Percentiles rank a stretch among this genome's conserved stretches.
Conservation (phyloP, 2,113 vertebrate species). For the Aegithalos caudatus region DNA sequence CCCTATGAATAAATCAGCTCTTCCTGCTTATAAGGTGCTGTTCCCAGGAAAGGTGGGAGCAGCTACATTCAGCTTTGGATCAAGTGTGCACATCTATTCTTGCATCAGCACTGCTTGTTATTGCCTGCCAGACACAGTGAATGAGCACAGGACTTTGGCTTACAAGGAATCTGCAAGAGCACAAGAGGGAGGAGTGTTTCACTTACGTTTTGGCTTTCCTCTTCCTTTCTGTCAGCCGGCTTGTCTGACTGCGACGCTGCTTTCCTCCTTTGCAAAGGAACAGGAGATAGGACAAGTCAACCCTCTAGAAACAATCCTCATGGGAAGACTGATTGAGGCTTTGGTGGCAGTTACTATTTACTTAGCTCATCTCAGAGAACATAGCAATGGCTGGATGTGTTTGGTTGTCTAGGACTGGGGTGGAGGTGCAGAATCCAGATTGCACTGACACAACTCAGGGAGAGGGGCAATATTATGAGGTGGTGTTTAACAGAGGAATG, state of each 20-base stretch:
- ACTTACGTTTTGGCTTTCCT: conserved; percentile 93
- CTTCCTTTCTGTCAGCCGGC: conserved; percentile 88
- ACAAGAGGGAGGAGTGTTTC: background rate
- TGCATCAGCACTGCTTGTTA: background rate
- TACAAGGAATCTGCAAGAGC: background rate
- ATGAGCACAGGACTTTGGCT: background rate
- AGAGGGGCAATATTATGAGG: background rate
- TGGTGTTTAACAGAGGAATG: background rate
- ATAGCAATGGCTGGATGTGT: background rate
- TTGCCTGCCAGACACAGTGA: background rate
- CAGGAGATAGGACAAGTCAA: conserved; percentile 6
- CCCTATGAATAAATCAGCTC: background rate
- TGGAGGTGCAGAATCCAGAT: background rate
- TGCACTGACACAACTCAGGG: accelerated
- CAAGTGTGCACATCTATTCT: background rate
- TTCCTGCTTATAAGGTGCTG: background rate
- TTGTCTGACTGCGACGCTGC: conserved; percentile 94
- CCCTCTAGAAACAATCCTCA: background rate
- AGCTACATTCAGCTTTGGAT: background rate
- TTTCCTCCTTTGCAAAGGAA: conserved; percentile 85
- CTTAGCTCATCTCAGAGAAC: background rate
- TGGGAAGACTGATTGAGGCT: background rate
- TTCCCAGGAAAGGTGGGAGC: background rate
- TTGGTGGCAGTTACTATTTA: background rate
- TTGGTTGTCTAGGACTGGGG: background rate